A percentile compares a stretch with the other conserved stretches of the same genome.
Evolutionary conservation across 2,113 vertebrate species (phyloP).

Genomic region (Pelecanoides urinatrix): DNA sequence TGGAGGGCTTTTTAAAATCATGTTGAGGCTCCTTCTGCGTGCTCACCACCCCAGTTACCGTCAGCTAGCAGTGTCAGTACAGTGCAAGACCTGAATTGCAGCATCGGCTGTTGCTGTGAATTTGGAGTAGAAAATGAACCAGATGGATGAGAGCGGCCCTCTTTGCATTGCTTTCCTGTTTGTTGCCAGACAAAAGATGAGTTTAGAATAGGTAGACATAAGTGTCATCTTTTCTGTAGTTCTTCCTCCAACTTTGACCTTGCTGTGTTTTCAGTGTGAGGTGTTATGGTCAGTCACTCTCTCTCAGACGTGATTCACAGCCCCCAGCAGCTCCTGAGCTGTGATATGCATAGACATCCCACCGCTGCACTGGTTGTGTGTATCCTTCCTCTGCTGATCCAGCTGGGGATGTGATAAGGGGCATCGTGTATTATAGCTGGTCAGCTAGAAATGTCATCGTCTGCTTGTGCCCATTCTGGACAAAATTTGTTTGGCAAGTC

Average conservation of each 20-base stretch:
- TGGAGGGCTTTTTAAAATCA: neutral
- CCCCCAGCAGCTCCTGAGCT: neutral
- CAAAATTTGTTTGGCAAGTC: neutral
- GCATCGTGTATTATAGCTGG: rapidly evolving
- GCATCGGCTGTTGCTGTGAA: neutral
- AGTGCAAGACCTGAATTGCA: neutral
- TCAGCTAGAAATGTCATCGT: neutral
- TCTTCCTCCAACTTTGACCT: neutral
- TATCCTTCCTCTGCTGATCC: neutral
- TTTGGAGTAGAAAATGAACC: neutral
- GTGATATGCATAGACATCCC: neutral
- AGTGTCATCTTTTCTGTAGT: neutral
- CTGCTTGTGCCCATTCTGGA: neutral
- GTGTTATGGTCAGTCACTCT: neutral
- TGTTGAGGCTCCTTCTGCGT: neutral
- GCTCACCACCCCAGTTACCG: neutral
- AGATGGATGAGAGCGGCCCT: neutral
- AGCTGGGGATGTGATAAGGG: rapidly evolving
- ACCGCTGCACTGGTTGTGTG: neutral
- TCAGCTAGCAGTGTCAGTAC: neutral
- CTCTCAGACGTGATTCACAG: neutral
- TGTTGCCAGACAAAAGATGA: neutral
- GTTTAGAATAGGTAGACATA: neutral
- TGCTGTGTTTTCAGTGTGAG: neutral
- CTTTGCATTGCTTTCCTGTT: neutral